These are phyloP conservation scores for Linyphia triangularis DNA, from an alignment of 2,888 invertebrate genomes.

Conservation along the genomic window DNA sequence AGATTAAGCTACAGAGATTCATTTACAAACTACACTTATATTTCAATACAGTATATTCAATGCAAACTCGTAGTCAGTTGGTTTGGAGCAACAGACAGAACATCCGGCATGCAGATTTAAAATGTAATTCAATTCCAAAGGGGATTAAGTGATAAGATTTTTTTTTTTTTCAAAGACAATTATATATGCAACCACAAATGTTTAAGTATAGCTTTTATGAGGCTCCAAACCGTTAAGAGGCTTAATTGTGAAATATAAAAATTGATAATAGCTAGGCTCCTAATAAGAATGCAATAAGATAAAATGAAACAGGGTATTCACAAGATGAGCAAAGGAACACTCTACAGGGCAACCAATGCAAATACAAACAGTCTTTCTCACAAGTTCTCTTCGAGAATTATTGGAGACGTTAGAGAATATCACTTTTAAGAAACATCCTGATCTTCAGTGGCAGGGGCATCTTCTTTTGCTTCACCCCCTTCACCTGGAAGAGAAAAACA, in stretches of 20 bases:
- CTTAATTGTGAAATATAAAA: constrained; percentile 51
- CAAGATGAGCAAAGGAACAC: constrained; percentile 75
- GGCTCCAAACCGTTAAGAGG: constrained; percentile 65
- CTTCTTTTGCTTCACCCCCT: constrained; percentile 90
- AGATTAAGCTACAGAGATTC: constrained; percentile 64
- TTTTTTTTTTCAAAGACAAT: constrained; percentile 23
- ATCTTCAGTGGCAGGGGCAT: constrained; percentile 94
- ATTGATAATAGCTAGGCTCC: constrained; percentile 70
- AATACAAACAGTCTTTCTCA: constrained; percentile 74
- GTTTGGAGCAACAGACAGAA: constrained; percentile 57
- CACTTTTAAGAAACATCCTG: constrained; percentile 93
- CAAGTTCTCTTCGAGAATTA: constrained; percentile 68
- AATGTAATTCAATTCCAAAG: constrained; percentile 24
- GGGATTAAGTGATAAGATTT: constrained; percentile 44
- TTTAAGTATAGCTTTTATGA: constrained; percentile 5
- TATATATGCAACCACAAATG: constrained; percentile 20
- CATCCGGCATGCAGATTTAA: constrained; percentile 43
- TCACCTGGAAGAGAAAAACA: constrained; percentile 84
- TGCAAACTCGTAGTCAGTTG: constrained; percentile 30
- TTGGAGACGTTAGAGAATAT: constrained; percentile 69
- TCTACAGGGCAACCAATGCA: constrained; percentile 75
- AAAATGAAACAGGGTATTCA: constrained; percentile 73
- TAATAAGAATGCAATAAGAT: constrained; percentile 56
- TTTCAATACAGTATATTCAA: constrained; percentile 44
- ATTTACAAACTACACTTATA: constrained; percentile 70